Evolutionary conservation across 2,797 vertebrate genomes (phyloP).

Genomic region (Chiloscyllium punctatum): DNA sequence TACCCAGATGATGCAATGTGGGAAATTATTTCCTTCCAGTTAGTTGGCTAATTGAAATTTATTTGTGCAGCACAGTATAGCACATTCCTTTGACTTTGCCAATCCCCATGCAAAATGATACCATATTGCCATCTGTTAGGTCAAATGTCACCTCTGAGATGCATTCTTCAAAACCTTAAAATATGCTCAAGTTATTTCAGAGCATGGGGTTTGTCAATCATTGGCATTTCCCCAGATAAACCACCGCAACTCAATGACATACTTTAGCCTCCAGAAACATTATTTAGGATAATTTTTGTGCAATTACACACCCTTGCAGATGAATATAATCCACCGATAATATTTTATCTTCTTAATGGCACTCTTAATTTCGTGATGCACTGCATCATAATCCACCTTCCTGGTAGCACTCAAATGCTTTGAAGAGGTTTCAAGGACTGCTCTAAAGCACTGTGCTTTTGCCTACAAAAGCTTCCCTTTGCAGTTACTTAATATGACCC

Average conservation of each 20-base stretch:
- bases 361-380: neutral
- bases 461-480: neutral
- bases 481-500: neutral
- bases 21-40: neutral
- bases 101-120: neutral
- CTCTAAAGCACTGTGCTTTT: neutral
- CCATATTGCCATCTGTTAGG: neutral
- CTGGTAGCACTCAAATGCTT: neutral
- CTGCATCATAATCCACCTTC: neutral
- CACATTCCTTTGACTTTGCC: neutral
- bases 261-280: neutral
- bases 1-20: neutral
- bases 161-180: neutral
- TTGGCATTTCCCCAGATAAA: neutral
- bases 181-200: neutral
- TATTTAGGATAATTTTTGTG: neutral
- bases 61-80: neutral
- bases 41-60: neutral
- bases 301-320: neutral
- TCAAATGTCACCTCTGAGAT: neutral
- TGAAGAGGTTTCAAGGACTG: neutral
- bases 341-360: neutral
- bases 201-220: neutral
- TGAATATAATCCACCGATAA: neutral
- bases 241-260: neutral